Conservation (phyloP, 1,140 invertebrate species). For the Portunus trituberculatus region DNA sequence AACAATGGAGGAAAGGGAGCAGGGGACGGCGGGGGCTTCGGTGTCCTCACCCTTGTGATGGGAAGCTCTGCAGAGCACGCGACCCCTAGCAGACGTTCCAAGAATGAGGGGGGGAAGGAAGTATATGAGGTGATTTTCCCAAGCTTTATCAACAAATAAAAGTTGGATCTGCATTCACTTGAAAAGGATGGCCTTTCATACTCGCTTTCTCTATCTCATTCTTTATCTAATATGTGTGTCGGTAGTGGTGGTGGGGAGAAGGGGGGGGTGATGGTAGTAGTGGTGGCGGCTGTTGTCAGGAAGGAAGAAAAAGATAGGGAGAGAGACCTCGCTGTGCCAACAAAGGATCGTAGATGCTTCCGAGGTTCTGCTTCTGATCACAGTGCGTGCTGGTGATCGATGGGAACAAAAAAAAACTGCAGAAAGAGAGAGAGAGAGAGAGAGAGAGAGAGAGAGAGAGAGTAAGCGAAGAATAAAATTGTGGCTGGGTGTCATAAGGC, state of each 20-base stretch:
- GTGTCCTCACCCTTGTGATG: background rate
- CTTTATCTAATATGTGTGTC: background rate
- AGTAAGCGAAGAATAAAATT: background rate
- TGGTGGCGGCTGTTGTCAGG: background rate
- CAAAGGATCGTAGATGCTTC: background rate
- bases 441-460: slow-evolving; percentile 52
- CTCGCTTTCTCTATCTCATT: slow-evolving; percentile 2
- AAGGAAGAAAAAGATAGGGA: background rate
- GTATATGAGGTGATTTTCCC: slow-evolving; percentile 21
- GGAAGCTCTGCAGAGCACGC: background rate
- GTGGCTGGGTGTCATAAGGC: too few species aligned
- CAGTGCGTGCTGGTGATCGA: background rate
- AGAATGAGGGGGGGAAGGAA: background rate
- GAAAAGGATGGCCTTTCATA: slow-evolving; percentile 11
- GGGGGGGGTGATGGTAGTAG: background rate
- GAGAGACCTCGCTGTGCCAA: background rate
- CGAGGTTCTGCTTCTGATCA: background rate
- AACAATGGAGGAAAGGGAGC: background rate
- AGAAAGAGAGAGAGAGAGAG: background rate
- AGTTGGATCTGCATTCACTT: slow-evolving; percentile 22
- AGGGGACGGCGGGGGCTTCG: background rate
- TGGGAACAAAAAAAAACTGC: slow-evolving; percentile 38
- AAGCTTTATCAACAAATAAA: slow-evolving; percentile 24
- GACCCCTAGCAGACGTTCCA: background rate
- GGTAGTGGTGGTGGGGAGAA: background rate